Evolutionary conservation across 2,113 vertebrate species (phyloP).

Genomic region (Rhinopomastus cyanomelas): DNA sequence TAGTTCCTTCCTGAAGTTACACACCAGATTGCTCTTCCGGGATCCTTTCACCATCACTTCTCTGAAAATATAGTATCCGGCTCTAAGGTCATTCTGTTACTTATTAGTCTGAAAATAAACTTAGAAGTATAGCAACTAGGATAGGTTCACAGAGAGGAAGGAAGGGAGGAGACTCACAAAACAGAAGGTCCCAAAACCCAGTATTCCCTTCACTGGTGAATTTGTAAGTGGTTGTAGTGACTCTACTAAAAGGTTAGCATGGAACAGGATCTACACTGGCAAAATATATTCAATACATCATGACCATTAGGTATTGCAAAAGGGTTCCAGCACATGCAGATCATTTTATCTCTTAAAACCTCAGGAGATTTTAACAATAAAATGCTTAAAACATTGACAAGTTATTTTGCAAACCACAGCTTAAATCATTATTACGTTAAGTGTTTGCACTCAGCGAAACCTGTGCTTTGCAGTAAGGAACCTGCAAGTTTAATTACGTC

Average conservation of each 20-base stretch:
- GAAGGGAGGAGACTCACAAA: not conserved
- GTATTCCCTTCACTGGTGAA: not conserved
- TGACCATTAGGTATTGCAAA: not conserved
- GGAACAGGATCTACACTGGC: not conserved
- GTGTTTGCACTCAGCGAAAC: not conserved
- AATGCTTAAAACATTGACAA: conserved; percentile 1
- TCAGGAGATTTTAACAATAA: not conserved
- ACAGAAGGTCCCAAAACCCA: not conserved
- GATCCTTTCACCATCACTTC: not conserved
- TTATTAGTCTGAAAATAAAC: not conserved
- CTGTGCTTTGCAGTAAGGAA: not conserved
- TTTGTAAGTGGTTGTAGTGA: rapidly evolving
- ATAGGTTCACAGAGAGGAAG: not conserved
- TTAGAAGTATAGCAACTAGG: not conserved
- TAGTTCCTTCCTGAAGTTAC: not conserved
- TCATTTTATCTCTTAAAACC: not conserved
- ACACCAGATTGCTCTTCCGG: not conserved
- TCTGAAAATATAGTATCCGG: not conserved
- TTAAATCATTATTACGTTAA: not conserved
- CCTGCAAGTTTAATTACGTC: not conserved
- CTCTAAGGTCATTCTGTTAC: not conserved
- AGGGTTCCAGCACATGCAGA: not conserved
- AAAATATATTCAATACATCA: not conserved
- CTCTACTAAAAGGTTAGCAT: not conserved
- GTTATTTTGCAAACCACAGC: conserved; percentile 3